These are phyloP conservation scores for Caenorhabditis sp. DNA, from an alignment of 2,888 invertebrate species.

Conservation along the genomic window DNA sequence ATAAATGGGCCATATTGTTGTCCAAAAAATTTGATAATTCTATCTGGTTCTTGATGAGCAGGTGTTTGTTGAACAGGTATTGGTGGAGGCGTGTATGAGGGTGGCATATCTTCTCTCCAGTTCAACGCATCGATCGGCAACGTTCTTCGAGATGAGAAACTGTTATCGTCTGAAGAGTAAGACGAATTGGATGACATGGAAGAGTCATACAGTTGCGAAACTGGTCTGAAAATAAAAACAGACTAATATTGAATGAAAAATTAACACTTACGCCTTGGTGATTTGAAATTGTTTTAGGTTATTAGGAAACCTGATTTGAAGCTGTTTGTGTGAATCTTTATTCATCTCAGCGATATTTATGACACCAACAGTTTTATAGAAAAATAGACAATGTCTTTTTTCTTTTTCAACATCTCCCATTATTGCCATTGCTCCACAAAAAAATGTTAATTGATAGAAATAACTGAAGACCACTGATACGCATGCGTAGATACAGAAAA, in stretches of 20 bases:
- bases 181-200: conserved; percentile 17
- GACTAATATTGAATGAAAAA: too few species aligned
- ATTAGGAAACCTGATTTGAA: conserved; percentile 26
- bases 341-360: conserved; percentile 43
- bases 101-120: conserved; percentile 15
- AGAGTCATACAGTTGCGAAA: conserved; percentile 8
- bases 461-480: conserved; percentile 88
- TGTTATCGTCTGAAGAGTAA: conserved; percentile 27
- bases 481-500: conserved; percentile 93
- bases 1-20: conserved; percentile 65
- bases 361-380: conserved; percentile 46
- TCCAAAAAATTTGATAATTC: conserved; percentile 56
- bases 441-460: conserved; percentile 85
- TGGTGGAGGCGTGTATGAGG: conserved; percentile 4
- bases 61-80: conserved; percentile 3
- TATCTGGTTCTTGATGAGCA: conserved; percentile 24
- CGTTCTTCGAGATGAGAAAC: conserved; percentile 43
- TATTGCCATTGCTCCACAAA: conserved; percentile 87
- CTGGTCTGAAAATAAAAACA: conserved; percentile 3
- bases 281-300: conserved; percentile 13
- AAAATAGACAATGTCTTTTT: conserved; percentile 81
- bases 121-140: conserved; percentile 18
- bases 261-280: conserved; percentile 29
- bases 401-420: conserved; percentile 87
- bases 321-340: conserved; percentile 10